Evolutionary conservation across 1,140 invertebrate species (phyloP), one percentile per base, ranked within the genome.

Genomic region (Ericerus pela): DNA sequence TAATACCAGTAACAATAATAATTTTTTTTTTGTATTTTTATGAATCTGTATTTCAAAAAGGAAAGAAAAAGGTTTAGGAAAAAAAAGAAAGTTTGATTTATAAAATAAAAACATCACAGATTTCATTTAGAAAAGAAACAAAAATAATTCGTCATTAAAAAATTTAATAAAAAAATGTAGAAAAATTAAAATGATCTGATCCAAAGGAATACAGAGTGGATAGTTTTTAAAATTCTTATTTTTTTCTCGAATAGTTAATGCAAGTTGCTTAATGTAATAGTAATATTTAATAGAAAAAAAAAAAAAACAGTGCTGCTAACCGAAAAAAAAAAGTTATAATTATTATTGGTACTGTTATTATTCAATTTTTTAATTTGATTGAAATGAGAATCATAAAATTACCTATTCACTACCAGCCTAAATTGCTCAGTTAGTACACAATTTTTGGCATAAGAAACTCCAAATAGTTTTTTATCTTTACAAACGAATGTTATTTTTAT

Each of bases 261-360:
- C n/a, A n/a, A n/a, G n/a, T n/a, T n/a, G n/a, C n/a, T n/a, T n/a
- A n/a, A n/a, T n/a, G n/a, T n/a, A n/a, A n/a, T n/a, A n/a, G n/a
- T n/a, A n/a, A n/a, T n/a, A n/a, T n/a, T n/a, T n/a, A 38, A 4
- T 4, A 16, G 4, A 6, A 4, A 6, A 38, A n/a, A 38, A 38
- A 38, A 14, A 14, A 38, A 38, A 6, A 16, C 4, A 38, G 36
- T 14, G 36, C n/a, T 6, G 30, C n/a, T 10, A 33, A 33, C 14
- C 20, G 36, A 38, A 18, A 38, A 38, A 38, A 38, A 38, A 33
- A n/a, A 8, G 36, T 3, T 38, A 6, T 38, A 38, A 38, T 38
- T 38, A 38, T 38, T 38, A 38, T 38, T 38, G 36, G 20, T 38
- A 38, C 36, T 38, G 36, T 38, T 38, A 38, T 38, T 38, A 38